Evolutionary conservation across 2,888 invertebrate species (phyloP), one percentile per base, ranked within the genome.

Genomic region (Drosophila sordidula): DNA sequence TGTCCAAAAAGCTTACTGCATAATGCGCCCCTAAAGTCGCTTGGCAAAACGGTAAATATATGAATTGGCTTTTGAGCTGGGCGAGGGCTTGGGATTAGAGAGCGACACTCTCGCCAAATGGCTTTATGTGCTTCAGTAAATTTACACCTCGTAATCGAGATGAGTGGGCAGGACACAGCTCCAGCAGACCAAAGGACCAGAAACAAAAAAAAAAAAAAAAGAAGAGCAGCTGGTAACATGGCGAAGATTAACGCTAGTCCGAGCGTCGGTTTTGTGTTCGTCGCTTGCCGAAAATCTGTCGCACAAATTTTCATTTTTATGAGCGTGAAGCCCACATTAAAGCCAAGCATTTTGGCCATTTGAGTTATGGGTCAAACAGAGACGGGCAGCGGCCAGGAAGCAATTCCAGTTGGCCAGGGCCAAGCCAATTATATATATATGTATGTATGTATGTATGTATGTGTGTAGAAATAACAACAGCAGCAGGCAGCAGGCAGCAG

Each of bases 131-230:
- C 79, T 80, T 76, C 81, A 78, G 83, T 89, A 88, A 88, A 88
- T 89, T 88, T 87, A 82, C 89, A 89, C 89, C 89, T 89, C 83
- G 84, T 87, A 87, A 89, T 81, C 87, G 78, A 80, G 82, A 78
- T 76, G 78, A 85, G 87, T 73, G 82, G 69, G 59, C 45, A 58
- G 38, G 8, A 38, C 50, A 54, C 18, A 50, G 18, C 18, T 18
- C 11, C 44, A 49, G 41, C n/a, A 25, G 22, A 9, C 41, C 51
- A 52, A 39, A 16, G 26, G 38, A 39, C 38, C 11, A 6, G 38
- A 9, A 18, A 41, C n/a, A 38, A 34, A 41, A 38, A 42, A 18
- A 18, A 18, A 41, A 16, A 38, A 29, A 41, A 38, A 42, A 16
- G 3, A 62, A 36, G 25, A 72, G 74, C 78, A 84, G 79, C 78